These are phyloP conservation scores for Dasyurus viverrinus DNA, from an alignment of 2,113 vertebrate genomes.

Conservation along the genomic window DNA sequence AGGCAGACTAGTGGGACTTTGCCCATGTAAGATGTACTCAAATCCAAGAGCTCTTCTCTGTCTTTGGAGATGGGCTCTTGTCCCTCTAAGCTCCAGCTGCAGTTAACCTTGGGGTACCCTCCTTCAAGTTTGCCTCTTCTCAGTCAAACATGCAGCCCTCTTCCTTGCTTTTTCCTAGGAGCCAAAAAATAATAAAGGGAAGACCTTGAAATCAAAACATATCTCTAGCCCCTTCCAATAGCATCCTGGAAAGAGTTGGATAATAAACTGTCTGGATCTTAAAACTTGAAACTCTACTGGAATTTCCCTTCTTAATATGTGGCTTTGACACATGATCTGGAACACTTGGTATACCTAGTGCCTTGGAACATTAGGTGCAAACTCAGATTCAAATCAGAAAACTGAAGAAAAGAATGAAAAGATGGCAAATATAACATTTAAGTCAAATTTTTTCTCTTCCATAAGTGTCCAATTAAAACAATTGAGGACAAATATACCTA, in stretches of 20 bases:
- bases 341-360: not conserved
- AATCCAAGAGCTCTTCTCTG: not conserved
- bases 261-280: not conserved
- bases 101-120: not conserved
- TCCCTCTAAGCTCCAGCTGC: accelerated
- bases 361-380: not conserved
- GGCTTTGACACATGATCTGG: not conserved
- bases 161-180: not conserved
- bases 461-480: not conserved
- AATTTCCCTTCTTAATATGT: not conserved
- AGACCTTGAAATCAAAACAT: accelerated
- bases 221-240: accelerated
- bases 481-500: not conserved
- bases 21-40: not conserved
- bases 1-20: not conserved
- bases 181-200: not conserved
- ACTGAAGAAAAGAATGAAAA: not conserved
- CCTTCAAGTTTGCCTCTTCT: not conserved
- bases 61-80: not conserved
- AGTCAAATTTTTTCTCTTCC: not conserved
- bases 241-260: not conserved
- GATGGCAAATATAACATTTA: not conserved
- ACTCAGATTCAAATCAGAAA: not conserved
- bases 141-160: not conserved
- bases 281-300: not conserved